phyloP scores from a whole-genome alignment of 2,113 vertebrate genomes.

The Carettochelys insculpta region DNA sequence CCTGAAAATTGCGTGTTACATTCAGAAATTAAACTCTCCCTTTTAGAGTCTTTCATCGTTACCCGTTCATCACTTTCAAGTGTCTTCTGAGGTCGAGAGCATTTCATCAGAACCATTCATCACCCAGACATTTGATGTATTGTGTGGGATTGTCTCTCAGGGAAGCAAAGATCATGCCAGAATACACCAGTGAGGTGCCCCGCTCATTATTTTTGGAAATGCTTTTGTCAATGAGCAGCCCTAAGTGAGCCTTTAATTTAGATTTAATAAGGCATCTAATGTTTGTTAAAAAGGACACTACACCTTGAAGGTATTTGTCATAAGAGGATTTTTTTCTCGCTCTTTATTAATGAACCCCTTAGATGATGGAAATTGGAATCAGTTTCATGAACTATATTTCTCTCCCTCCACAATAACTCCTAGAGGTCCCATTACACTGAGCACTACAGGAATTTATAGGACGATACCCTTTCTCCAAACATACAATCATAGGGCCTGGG shows the following conservation, averaged over 20 bases:
- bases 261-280: conserved; percentile 21
- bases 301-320: conserved; percentile 44
- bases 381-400: background rate
- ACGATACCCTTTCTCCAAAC: too few species aligned
- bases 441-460: too few species aligned
- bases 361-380: conserved; percentile 37
- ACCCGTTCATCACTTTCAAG: conserved; percentile 10
- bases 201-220: conserved; percentile 4
- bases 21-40: conserved; percentile 37
- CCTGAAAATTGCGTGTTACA: background rate
- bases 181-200: background rate
- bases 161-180: background rate
- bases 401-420: background rate
- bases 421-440: too few species aligned
- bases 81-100: conserved; percentile 32
- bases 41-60: conserved; percentile 49
- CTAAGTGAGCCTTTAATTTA: conserved; percentile 13
- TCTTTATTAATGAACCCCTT: conserved; percentile 51
- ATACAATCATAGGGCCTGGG: too few species aligned
- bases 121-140: background rate
- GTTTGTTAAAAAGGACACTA: conserved; percentile 17
- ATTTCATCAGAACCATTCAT: conserved; percentile 19
- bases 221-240: background rate
- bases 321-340: conserved; percentile 43
- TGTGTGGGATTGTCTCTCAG: background rate